Evolutionary conservation across 2,888 invertebrate genomes (phyloP).

Genomic region (Dioctria linearis): DNA sequence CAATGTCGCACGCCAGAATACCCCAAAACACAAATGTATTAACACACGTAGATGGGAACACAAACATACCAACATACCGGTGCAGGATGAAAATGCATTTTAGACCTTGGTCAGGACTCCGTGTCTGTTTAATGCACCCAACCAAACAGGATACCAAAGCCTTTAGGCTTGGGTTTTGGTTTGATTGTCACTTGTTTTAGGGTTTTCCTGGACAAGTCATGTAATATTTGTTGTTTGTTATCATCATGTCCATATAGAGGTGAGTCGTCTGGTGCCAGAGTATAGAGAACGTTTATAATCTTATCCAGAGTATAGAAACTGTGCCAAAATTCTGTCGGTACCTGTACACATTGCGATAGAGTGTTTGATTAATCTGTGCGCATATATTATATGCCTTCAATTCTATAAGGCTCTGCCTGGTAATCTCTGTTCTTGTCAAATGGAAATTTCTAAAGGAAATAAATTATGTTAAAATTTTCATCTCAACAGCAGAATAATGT

Average conservation of each 20-base stretch:
- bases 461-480: too few species aligned
- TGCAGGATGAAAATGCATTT: conserved; percentile 52
- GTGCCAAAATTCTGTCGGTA: conserved; percentile 34
- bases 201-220: conserved; percentile 59
- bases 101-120: conserved; percentile 39
- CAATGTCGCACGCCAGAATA: conserved; percentile 59
- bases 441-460: too few species aligned
- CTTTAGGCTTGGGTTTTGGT: conserved; percentile 57
- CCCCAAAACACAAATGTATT: conserved; percentile 54
- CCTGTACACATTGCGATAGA: background rate
- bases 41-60: conserved; percentile 37
- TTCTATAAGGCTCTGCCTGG: too few species aligned
- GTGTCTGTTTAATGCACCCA: conserved; percentile 47
- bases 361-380: conserved; percentile 20
- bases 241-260: conserved; percentile 23
- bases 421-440: too few species aligned
- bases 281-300: background rate
- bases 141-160: conserved; percentile 54
- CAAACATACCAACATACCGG: conserved; percentile 24
- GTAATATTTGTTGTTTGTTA: conserved; percentile 57
- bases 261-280: background rate
- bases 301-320: conserved; percentile 7
- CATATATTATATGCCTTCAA: background rate
- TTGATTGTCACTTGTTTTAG: conserved; percentile 61
- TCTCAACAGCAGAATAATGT: too few species aligned